Conservation (phyloP, 1,140 invertebrate species). For the Pogonus chalceus region DNA sequence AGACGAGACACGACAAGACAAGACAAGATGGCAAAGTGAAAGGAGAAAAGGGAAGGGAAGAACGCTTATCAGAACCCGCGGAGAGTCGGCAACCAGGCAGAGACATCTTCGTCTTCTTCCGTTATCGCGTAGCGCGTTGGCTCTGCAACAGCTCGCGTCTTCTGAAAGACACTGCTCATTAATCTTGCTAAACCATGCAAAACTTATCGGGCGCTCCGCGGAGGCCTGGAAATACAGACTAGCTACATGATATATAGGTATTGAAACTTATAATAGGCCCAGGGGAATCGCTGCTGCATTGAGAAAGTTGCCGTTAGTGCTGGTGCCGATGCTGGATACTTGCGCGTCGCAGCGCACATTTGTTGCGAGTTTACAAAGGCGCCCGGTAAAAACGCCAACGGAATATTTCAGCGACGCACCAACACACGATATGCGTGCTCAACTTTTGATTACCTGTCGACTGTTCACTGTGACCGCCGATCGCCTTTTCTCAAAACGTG, state of each 20-base stretch:
- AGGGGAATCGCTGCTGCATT: constrained; percentile 25
- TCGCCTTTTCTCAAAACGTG: too few species aligned
- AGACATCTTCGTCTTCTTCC: too few species aligned
- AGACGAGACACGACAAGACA: too few species aligned
- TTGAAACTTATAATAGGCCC: constrained; percentile 36
- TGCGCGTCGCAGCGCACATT: constrained; percentile 14
- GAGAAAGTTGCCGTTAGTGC: constrained; percentile 20
- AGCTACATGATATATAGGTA: constrained; percentile 33
- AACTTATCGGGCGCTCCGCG: constrained; percentile 28
- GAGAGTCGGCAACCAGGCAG: too few species aligned
- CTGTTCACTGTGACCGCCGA: too few species aligned
- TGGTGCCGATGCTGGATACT: background rate
- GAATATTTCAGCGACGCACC: constrained; percentile 23
- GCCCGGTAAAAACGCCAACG: constrained; percentile 18
- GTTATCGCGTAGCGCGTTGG: background rate
- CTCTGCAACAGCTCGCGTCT: constrained; percentile 10
- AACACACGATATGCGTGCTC: constrained; percentile 7
- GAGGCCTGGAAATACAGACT: constrained; percentile 17
- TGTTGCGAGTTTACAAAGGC: constrained; percentile 26
- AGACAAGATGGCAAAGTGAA: too few species aligned
- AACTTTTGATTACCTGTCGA: constrained; percentile 28
- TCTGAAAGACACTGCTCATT: constrained; percentile 34
- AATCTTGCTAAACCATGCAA: constrained; percentile 37
- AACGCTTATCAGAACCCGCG: too few species aligned
- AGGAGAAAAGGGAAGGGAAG: too few species aligned